phyloP scores from a whole-genome alignment of 2,888 invertebrate genomes.

The Parnassius glacialis region DNA sequence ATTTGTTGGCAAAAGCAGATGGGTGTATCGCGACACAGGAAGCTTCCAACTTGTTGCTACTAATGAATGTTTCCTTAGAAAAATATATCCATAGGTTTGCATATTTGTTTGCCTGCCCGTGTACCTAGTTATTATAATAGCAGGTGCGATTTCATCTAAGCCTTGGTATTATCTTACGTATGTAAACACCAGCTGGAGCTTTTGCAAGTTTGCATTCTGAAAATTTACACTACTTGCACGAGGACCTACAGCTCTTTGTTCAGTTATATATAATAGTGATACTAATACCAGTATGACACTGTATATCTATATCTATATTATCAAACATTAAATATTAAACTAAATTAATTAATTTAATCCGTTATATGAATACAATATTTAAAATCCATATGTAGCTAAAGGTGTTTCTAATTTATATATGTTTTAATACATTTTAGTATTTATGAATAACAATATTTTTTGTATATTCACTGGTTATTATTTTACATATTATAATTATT shows the following conservation, averaged over 20 bases:
- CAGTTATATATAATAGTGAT: too few species aligned
- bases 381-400: too few species aligned
- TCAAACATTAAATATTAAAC: too few species aligned
- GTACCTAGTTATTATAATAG: constrained; percentile 49
- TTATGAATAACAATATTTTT: too few species aligned
- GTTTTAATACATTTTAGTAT: too few species aligned
- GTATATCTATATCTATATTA: too few species aligned
- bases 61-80: constrained; percentile 48
- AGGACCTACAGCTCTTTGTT: background rate
- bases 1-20: constrained; percentile 70
- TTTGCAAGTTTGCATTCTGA: constrained; percentile 29
- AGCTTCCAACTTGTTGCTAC: constrained; percentile 70
- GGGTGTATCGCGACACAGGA: constrained; percentile 72
- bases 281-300: too few species aligned
- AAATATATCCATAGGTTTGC: constrained; percentile 50
- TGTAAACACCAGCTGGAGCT: constrained; percentile 40
- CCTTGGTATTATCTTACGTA: constrained; percentile 43
- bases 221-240: constrained; percentile 16
- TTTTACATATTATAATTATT: too few species aligned
- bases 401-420: too few species aligned
- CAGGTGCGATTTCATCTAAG: constrained; percentile 39
- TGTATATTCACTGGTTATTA: too few species aligned
- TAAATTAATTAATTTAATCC: too few species aligned
- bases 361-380: too few species aligned
- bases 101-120: constrained; percentile 51